phyloP scores from a whole-genome alignment of 2,113 vertebrate species.

The Sterrhoptilus dennistouni region DNA sequence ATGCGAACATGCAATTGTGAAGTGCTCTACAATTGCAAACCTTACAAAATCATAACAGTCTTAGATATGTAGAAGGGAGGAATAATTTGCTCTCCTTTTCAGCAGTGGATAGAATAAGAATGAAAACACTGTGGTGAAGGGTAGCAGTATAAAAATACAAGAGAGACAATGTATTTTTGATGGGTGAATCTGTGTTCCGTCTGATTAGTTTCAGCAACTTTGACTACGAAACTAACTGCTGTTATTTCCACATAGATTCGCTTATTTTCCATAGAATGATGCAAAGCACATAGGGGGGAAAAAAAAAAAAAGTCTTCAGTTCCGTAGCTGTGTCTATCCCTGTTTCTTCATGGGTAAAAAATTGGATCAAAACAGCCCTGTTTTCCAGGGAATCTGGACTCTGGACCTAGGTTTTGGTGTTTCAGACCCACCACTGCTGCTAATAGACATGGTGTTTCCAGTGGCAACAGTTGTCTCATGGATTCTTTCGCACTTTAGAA shows the following conservation, averaged over 20 bases:
- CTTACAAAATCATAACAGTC: not conserved
- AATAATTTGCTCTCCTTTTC: not conserved
- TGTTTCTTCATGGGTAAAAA: not conserved
- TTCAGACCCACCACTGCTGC: slow-evolving; percentile 26
- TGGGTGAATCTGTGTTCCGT: not conserved
- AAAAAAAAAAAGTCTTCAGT: not conserved
- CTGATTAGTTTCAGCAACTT: slow-evolving; percentile 1
- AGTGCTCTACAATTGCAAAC: not conserved
- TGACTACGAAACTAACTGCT: not conserved
- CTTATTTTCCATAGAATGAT: not conserved
- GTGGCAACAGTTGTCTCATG: slow-evolving; percentile 54
- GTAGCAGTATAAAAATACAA: not conserved
- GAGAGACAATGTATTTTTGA: not conserved
- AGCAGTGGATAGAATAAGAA: not conserved
- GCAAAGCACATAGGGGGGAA: not conserved
- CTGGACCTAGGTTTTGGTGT: not conserved
- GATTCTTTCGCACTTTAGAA: slow-evolving; percentile 73
- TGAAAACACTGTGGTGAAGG: not conserved
- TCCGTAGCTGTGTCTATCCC: not conserved
- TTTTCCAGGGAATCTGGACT: not conserved
- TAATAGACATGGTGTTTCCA: slow-evolving; percentile 50
- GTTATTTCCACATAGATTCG: not conserved
- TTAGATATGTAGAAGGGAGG: not conserved
- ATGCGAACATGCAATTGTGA: accelerated
- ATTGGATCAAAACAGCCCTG: not conserved